Evolutionary conservation across 2,888 invertebrate genomes (phyloP).

Genomic region (Scrobipalpa costella): DNA sequence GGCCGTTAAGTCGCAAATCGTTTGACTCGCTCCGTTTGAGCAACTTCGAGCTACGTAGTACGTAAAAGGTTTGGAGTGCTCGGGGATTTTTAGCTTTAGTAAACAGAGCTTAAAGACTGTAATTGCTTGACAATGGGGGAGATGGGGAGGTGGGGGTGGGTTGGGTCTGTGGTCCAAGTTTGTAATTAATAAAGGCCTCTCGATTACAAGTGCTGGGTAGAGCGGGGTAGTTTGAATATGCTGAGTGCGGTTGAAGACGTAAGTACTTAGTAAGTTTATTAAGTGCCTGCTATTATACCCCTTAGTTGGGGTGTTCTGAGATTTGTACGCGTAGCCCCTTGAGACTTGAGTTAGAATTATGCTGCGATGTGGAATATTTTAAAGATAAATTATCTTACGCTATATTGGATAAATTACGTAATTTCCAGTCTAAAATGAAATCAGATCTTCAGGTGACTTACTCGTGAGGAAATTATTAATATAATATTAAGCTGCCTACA

Average conservation of each 20-base stretch:
- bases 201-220: constrained; percentile 69
- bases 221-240: constrained; percentile 47
- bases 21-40: constrained; percentile 30
- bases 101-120: constrained; percentile 57
- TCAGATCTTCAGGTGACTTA: not conserved
- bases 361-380: not conserved
- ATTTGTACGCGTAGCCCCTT: constrained; percentile 15
- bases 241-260: constrained; percentile 32
- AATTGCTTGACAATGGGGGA: constrained; percentile 52
- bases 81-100: constrained; percentile 69
- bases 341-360: constrained; percentile 5
- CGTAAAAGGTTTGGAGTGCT: constrained; percentile 65
- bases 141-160: constrained; percentile 32
- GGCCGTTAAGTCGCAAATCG: constrained; percentile 54
- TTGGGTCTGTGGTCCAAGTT: constrained; percentile 75
- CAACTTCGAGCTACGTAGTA: constrained; percentile 28
- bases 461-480: no score
- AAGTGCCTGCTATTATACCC: constrained; percentile 22
- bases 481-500: no score
- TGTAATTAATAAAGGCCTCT: constrained; percentile 81
- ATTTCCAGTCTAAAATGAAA: not conserved
- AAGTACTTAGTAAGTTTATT: constrained; percentile 17
- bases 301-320: constrained; percentile 13
- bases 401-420: not conserved
- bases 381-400: not conserved